Evolutionary conservation across 2,113 vertebrate genomes (phyloP), one percentile per base, ranked within the genome.

Genomic region (Speoplatyrhinus poulsoni): DNA sequence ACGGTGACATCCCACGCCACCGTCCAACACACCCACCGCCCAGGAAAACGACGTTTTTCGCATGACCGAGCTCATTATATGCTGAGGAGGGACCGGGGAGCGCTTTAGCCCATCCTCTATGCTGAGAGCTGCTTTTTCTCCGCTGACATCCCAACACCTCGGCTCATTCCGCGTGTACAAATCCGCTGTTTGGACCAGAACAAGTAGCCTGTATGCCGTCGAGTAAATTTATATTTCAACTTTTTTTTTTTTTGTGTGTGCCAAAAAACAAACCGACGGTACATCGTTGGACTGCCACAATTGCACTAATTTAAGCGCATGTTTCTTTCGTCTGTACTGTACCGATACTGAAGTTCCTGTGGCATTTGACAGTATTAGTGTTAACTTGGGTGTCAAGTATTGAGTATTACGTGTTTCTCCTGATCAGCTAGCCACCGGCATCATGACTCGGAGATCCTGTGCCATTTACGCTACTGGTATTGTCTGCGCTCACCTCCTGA

Each of bases 381-480:
- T 6, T 52, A 52, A 12, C 15, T 13, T 13, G 0, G 4, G 1
- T 7, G 3, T n/a, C 12, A 52, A 52, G 3, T 13, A n/a, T 52
- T 13, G 11, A 53, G 26, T 41, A 63, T 73, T 76, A 11, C 85
- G 82, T 85, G 41, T 47, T 19, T 19, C 1, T 0, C 33, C 11
- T 5, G 19, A 49, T 60, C 49, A 13, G 0, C 17, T 36, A 66
- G 19, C 49, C 17, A 13, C 60, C 48, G 62, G 52, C 81, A 85
- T 46, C 70, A 94, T 93, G 92, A 91, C 92, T 19, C 89, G 91
- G 70, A 92, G 92, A 77, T 93, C 92, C 12, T 93, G 91, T 88
- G 85, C 88, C 78, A 93, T 94, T 89, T 94, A 93, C 86, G 91
- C 88, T 73, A 93, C 91, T 67, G 93, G 91, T 4, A 91, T 93